Conservation (phyloP, 2,113 vertebrate genomes). For the Colistium nudipinnis region DNA sequence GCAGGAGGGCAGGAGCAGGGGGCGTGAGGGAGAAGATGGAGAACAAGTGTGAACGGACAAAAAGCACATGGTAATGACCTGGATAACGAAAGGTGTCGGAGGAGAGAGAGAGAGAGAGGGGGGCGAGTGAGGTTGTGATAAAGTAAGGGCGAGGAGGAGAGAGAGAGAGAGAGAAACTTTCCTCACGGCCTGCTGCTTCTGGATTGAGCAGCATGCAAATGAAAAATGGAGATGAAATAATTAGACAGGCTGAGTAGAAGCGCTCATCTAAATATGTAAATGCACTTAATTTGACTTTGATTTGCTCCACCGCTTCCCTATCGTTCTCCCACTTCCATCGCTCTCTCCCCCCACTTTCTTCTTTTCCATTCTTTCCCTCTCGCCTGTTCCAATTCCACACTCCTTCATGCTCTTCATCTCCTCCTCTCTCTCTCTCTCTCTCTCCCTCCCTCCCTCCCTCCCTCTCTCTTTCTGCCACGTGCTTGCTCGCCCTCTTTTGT, state of each 20-base stretch:
- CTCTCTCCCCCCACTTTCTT: slow-evolving; percentile 47
- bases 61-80: slow-evolving; percentile 74
- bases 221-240: slow-evolving; percentile 84
- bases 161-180: slow-evolving; percentile 56
- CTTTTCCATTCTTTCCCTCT: slow-evolving; percentile 51
- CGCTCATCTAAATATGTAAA: slow-evolving; percentile 86
- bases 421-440: not conserved
- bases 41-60: slow-evolving; percentile 71
- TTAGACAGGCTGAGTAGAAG: slow-evolving; percentile 82
- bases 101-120: slow-evolving; percentile 40
- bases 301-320: slow-evolving; percentile 80
- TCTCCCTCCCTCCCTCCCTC: slow-evolving; percentile 2
- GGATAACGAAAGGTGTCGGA: slow-evolving; percentile 67
- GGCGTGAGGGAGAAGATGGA: slow-evolving; percentile 49
- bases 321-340: slow-evolving; percentile 48
- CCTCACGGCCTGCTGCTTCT: slow-evolving; percentile 71
- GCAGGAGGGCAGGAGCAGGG: slow-evolving; percentile 56
- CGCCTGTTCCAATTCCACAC: slow-evolving; percentile 42
- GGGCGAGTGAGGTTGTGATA: slow-evolving; percentile 55
- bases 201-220: slow-evolving; percentile 69
- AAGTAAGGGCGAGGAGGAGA: slow-evolving; percentile 46
- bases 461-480: slow-evolving; percentile 15
- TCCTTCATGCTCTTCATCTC: slow-evolving; percentile 45
- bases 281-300: slow-evolving; percentile 84
- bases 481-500: slow-evolving; percentile 7